Percentiles rank a stretch among this genome's conserved stretches.
Conservation (phyloP, 1,140 invertebrate species). For the Aethina tumida region DNA sequence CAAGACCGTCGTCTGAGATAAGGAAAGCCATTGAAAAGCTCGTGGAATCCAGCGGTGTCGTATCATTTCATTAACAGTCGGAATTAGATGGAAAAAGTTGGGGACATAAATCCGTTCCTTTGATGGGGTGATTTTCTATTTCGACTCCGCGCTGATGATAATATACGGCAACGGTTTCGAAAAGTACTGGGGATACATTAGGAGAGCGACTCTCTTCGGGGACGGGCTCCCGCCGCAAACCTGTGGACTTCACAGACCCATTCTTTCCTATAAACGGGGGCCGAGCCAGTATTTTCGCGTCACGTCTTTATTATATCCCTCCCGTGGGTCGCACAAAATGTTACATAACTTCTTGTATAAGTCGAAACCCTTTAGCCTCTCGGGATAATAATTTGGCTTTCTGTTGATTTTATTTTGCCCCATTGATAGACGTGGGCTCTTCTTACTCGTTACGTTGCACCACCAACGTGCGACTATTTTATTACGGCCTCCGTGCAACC, state of each 20-base stretch:
- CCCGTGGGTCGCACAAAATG: conserved; percentile 29
- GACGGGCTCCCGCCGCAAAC: conserved; percentile 20
- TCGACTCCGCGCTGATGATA: conserved; percentile 26
- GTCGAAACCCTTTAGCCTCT: conserved; percentile 24
- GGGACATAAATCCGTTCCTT: too few species aligned
- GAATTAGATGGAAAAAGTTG: too few species aligned
- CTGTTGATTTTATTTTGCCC: conserved; percentile 7
- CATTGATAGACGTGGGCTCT: too few species aligned
- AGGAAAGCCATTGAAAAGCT: too few species aligned
- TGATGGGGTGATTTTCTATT: too few species aligned
- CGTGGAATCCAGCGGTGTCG: too few species aligned
- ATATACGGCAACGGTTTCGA: conserved; percentile 20
- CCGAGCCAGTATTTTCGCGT: conserved; percentile 24
- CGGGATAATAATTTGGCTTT: conserved; percentile 10
- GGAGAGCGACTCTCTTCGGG: conserved; percentile 18
- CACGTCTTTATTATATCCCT: conserved; percentile 34
- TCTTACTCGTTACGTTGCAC: too few species aligned
- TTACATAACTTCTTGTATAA: conserved; percentile 35
- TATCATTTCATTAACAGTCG: too few species aligned
- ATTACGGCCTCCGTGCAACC: too few species aligned
- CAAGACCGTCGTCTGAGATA: too few species aligned
- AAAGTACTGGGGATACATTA: conserved; percentile 19
- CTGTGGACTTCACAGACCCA: conserved; percentile 18
- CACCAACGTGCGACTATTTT: too few species aligned
- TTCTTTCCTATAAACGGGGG: conserved; percentile 28